Evolutionary conservation across 64 coral and sea anemone genomes (phyloP).

Genomic region (Montipora foliosa): DNA sequence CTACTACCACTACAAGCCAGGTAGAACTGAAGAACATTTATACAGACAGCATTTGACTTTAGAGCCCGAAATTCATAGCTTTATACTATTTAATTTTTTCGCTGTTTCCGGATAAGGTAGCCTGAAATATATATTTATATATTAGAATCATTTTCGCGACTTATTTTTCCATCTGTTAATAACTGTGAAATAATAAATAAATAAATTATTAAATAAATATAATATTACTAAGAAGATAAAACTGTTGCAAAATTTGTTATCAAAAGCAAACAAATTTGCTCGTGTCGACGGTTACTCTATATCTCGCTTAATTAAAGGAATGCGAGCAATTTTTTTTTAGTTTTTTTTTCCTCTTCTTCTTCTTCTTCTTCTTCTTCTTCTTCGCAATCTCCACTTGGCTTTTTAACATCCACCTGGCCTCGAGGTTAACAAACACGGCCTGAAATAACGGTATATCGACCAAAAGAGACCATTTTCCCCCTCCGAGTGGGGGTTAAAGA

Average conservation of each 20-base stretch:
- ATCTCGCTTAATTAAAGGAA: neutral
- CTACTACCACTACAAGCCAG: neutral
- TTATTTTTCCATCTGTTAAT: neutral
- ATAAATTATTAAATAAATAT: constrained; percentile 43
- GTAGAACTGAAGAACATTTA: neutral
- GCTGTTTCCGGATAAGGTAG: neutral
- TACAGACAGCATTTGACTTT: neutral
- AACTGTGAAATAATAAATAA: constrained; percentile 18
- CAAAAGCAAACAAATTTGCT: constrained; percentile 59
- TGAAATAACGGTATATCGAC: constrained; percentile 4
- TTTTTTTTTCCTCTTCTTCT: neutral
- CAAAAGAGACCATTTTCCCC: constrained; percentile 27
- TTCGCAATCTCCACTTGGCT: neutral
- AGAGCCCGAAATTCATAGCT: neutral
- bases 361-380: neutral
- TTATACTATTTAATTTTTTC: neutral
- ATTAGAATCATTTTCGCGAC: neutral
- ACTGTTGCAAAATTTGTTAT: constrained; percentile 47
- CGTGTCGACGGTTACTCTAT: neutral
- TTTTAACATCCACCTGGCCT: neutral
- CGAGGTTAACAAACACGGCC: constrained; percentile 19
- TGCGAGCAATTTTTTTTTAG: neutral
- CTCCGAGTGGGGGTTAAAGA: neutral
- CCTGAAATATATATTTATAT: neutral
- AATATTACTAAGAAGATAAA: constrained; percentile 3